Evolutionary conservation across 1,140 invertebrate species (phyloP).

Genomic region (Hylaeus anthracinus): DNA sequence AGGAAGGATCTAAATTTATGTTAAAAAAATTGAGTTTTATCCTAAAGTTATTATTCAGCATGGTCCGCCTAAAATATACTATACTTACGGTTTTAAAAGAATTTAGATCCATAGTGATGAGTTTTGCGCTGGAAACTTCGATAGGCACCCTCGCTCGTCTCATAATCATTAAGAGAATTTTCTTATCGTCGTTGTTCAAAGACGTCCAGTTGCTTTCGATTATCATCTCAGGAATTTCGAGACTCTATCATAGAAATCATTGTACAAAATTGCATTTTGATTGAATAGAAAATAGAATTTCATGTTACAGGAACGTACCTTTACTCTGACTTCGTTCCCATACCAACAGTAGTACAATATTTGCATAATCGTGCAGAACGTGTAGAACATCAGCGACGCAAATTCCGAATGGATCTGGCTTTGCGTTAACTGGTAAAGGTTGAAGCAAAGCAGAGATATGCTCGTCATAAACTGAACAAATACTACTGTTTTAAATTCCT

Average conservation of each 20-base stretch:
- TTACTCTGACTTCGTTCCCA: too few relatives aligned
- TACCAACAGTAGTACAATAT: background rate
- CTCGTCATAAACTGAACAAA: conserved; percentile 51
- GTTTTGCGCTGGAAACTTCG: conserved; percentile 30
- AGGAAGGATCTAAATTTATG: background rate
- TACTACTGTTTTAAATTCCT: conserved; percentile 46
- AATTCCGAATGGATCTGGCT: conserved; percentile 77
- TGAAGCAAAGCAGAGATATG: conserved; percentile 43
- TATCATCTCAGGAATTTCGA: conserved; percentile 23
- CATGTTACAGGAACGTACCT: background rate
- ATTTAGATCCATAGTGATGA: conserved; percentile 44
- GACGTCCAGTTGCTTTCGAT: conserved; percentile 35
- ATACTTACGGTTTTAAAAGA: conserved; percentile 41
- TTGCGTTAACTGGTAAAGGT: conserved; percentile 38
- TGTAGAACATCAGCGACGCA: background rate
- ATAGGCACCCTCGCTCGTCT: conserved; percentile 32
- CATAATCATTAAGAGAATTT: conserved; percentile 46
- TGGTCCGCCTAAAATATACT: background rate
- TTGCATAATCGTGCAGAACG: conserved; percentile 70
- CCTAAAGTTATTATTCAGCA: too few relatives aligned
- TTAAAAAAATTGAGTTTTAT: background rate
- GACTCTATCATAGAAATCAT: conserved; percentile 14
- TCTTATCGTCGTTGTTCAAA: background rate
- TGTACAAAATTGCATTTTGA: conserved; percentile 43
- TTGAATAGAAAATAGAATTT: background rate